Conservation (phyloP, 37 sponge, comb jelly and placozoan species). For the Hormiphora californensis region DNA sequence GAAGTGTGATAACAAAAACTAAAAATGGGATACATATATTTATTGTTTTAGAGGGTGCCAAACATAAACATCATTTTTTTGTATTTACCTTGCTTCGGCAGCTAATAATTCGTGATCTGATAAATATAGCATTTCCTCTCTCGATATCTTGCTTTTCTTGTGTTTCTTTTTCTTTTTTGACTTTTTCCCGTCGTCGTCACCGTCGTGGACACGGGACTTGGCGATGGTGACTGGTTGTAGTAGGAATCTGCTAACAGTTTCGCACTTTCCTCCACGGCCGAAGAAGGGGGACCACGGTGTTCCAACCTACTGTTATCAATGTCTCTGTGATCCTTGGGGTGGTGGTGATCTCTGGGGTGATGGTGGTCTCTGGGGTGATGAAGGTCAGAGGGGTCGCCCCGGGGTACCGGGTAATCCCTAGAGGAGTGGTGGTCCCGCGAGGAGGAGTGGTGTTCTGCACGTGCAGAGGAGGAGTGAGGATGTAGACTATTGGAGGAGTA, state of each 20-base stretch:
- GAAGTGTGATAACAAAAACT: background rate
- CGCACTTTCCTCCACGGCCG: too few relatives aligned
- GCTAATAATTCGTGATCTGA: conserved; percentile 7
- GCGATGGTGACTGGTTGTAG: background rate
- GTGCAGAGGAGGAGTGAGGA: too few relatives aligned
- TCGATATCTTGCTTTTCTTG: conserved; percentile 2
- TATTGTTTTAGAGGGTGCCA: background rate
- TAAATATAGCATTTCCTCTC: conserved; percentile 39
- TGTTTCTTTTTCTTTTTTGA: conserved; percentile 23
- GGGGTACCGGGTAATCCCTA: too few relatives aligned
- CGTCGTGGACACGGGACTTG: background rate
- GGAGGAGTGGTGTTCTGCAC: too few relatives aligned
- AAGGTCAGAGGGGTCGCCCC: too few relatives aligned
- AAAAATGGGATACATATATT: background rate
- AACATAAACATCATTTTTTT: background rate
- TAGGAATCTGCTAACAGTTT: conserved; percentile 25
- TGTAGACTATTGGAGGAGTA: too few relatives aligned
- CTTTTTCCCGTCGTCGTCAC: background rate
- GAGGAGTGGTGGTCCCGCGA: too few relatives aligned
- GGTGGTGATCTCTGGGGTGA: too few relatives aligned
- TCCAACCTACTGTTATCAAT: too few relatives aligned
- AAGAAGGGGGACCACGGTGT: too few relatives aligned
- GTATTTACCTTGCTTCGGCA: background rate
- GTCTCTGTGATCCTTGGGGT: too few relatives aligned
- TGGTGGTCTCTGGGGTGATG: too few relatives aligned